phyloP scores from a whole-genome alignment of 2,888 invertebrate genomes.

The Rosalia funebris region DNA sequence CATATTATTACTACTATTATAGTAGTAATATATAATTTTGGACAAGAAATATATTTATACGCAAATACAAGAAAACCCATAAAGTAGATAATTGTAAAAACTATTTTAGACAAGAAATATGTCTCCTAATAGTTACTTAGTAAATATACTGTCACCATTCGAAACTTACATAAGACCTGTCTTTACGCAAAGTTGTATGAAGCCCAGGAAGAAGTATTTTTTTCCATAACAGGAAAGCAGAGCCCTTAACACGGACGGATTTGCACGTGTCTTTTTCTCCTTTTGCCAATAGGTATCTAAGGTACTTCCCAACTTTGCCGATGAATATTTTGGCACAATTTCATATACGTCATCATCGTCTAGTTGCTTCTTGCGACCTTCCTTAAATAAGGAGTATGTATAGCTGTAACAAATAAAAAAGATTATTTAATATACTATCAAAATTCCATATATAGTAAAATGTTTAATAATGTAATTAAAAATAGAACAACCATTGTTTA shows the following conservation, averaged over 20 bases:
- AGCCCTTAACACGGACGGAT: conserved; percentile 36
- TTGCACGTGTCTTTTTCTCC: conserved; percentile 25
- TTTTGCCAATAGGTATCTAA: conserved; percentile 42
- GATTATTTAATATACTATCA: too few species aligned
- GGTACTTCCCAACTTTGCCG: conserved; percentile 44
- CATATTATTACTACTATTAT: too few species aligned
- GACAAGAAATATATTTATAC: too few species aligned
- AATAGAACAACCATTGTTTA: too few species aligned
- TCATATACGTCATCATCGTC: conserved; percentile 70
- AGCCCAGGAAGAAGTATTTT: conserved; percentile 44
- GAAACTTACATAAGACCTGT: conserved; percentile 48
- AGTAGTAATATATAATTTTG: too few species aligned
- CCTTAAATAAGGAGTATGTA: conserved; percentile 64
- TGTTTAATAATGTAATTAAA: too few species aligned
- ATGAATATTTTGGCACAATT: conserved; percentile 52
- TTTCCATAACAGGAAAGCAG: conserved; percentile 42
- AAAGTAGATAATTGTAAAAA: too few species aligned
- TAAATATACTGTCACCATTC: too few species aligned
- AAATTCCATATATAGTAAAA: too few species aligned
- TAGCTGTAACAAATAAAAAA: conserved; percentile 36
- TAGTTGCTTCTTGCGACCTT: conserved; percentile 72
- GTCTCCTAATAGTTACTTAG: too few species aligned
- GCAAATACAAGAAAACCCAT: too few species aligned
- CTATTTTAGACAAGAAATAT: too few species aligned
- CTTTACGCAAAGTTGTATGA: conserved; percentile 46